phyloP scores from a whole-genome alignment of 2,797 vertebrate species.

The Ciconia nigra region DNA sequence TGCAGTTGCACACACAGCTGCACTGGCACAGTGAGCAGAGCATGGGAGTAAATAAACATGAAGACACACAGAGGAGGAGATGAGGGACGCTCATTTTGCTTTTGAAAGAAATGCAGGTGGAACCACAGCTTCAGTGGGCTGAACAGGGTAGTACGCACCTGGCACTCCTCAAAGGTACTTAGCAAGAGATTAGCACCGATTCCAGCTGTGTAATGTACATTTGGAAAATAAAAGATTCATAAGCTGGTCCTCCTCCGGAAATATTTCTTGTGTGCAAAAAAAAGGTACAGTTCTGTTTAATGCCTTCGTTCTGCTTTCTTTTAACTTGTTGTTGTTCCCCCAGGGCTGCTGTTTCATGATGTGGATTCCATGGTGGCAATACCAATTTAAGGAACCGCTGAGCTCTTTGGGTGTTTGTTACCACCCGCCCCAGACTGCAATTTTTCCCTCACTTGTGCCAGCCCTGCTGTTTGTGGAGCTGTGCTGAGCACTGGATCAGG shows the following conservation, averaged over 20 bases:
- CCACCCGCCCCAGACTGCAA: not conserved
- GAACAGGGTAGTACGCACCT: not conserved
- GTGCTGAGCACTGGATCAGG: not conserved
- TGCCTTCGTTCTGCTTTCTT: not conserved
- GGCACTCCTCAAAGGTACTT: not conserved
- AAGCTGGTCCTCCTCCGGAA: not conserved
- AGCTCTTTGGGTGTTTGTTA: not conserved
- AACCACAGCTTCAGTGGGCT: not conserved
- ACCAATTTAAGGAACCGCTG: not conserved
- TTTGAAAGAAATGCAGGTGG: not conserved
- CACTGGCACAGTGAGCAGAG: not conserved
- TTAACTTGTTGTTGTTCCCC: not conserved
- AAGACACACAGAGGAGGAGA: not conserved
- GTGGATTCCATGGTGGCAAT: not conserved
- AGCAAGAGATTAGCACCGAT: not conserved
- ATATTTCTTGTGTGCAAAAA: not conserved
- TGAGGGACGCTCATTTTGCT: not conserved
- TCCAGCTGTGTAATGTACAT: rapidly evolving
- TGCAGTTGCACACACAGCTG: not conserved
- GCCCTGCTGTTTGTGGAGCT: not conserved
- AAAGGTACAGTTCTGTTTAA: not conserved
- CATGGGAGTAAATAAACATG: not conserved
- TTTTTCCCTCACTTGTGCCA: not conserved
- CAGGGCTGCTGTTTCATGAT: not conserved
- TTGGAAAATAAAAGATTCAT: not conserved